These are phyloP conservation scores for Nasonia longicornis DNA, from an alignment of 1,140 invertebrate species.

Conservation along the genomic window DNA sequence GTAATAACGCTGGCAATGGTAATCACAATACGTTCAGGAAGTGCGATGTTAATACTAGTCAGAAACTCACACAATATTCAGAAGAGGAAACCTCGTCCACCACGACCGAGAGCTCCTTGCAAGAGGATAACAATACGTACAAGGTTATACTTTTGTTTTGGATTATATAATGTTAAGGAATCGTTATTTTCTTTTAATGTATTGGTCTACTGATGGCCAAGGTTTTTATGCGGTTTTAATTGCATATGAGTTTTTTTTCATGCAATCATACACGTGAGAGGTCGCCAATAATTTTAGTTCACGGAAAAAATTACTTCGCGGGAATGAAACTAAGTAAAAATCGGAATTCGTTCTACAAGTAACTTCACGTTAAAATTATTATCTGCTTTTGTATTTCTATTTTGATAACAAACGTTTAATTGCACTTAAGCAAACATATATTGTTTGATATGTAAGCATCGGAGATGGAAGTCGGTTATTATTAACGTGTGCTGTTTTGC, in stretches of 20 bases:
- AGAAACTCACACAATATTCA: slow-evolving; percentile 63
- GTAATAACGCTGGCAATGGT: slow-evolving; percentile 52
- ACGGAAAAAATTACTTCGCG: too few relatives aligned
- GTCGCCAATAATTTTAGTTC: background rate
- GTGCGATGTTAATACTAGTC: slow-evolving; percentile 58
- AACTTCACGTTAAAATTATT: too few relatives aligned
- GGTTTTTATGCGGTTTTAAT: background rate
- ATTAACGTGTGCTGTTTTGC: too few relatives aligned
- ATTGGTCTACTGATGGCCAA: background rate
- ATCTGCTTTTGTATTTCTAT: too few relatives aligned
- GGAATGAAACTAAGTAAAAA: too few relatives aligned
- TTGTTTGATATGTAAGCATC: too few relatives aligned
- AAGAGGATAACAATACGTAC: slow-evolving; percentile 66
- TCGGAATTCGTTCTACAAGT: too few relatives aligned
- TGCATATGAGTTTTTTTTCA: background rate
- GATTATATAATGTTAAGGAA: background rate
- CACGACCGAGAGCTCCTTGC: slow-evolving; percentile 77
- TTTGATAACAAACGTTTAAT: too few relatives aligned
- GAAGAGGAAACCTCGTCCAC: slow-evolving; percentile 81
- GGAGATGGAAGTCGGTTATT: too few relatives aligned
- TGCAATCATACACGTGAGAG: background rate
- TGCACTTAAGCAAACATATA: too few relatives aligned
- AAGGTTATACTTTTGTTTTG: slow-evolving; percentile 50
- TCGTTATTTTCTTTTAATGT: background rate
- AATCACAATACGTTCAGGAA: slow-evolving; percentile 62